Evolutionary conservation across 2,888 invertebrate genomes (phyloP).

Genomic region (Spilosoma lubricipeda): DNA sequence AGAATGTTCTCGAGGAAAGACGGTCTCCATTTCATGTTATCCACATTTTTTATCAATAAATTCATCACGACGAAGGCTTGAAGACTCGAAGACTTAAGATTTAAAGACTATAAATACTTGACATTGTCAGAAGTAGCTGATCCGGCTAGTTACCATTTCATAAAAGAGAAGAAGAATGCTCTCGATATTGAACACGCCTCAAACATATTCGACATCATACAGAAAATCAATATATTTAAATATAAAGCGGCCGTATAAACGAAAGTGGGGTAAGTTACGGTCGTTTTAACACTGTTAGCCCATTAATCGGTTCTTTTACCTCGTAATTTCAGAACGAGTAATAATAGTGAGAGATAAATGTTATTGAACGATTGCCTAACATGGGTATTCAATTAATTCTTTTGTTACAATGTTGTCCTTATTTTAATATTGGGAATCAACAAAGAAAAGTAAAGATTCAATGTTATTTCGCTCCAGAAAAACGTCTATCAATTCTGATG

Average conservation of each 20-base stretch:
- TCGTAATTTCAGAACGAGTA: conserved; percentile 27
- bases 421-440: not conserved
- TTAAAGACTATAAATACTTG: no score
- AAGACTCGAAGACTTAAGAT: no score
- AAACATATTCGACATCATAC: not conserved
- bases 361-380: conserved; percentile 37
- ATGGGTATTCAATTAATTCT: conserved; percentile 46
- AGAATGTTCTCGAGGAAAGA: not conserved
- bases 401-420: conserved; percentile 11
- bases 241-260: not conserved
- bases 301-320: conserved; percentile 47
- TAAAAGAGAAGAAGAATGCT: no score
- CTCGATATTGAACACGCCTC: not conserved
- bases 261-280: conserved; percentile 4
- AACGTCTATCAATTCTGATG: not conserved
- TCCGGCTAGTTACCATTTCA: no score
- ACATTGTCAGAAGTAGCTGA: no score
- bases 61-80: no score
- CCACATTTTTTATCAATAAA: no score
- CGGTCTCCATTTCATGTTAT: no score
- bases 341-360: conserved; percentile 41
- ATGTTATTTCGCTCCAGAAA: not conserved
- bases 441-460: not conserved
- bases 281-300: conserved; percentile 42
- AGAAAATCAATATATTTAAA: not conserved